phyloP scores from a whole-genome alignment of 2,113 vertebrate species.

The Dromaius novaehollandiae region DNA sequence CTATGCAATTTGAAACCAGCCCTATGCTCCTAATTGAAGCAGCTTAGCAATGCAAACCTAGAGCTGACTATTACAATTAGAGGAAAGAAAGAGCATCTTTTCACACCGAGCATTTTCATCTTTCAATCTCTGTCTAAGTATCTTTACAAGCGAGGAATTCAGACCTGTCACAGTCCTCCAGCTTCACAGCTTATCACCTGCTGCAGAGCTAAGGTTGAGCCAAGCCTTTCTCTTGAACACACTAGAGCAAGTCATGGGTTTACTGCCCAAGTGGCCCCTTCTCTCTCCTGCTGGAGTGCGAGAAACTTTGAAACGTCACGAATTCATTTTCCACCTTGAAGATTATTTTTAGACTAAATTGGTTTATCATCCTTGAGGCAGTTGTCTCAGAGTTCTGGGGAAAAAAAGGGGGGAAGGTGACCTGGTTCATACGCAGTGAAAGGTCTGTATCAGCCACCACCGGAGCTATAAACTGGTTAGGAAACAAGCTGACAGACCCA shows the following conservation, averaged over 20 bases:
- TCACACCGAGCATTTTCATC: conserved; percentile 25
- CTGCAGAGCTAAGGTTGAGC: not conserved
- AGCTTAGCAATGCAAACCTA: not conserved
- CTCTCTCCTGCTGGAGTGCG: not conserved
- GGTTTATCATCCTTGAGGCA: not conserved
- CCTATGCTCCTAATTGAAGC: not conserved
- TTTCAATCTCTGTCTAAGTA: conserved; percentile 1
- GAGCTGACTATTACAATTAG: not conserved
- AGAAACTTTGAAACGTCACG: not conserved
- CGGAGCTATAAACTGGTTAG: not conserved
- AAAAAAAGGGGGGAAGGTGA: not conserved
- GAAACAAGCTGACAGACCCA: not conserved
- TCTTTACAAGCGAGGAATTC: conserved; percentile 22
- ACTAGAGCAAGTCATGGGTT: not conserved
- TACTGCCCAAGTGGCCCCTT: not conserved
- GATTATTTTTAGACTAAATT: not conserved
- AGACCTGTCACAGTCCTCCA: not conserved
- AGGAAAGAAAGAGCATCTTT: not conserved
- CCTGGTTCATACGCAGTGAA: not conserved
- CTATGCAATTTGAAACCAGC: not conserved
- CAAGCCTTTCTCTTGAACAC: not conserved
- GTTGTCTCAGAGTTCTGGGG: not conserved
- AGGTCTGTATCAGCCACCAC: not conserved
- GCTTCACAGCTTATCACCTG: not conserved
- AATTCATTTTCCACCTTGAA: not conserved